These are phyloP conservation scores for Acropora yongei DNA, from an alignment of 64 coral and sea anemone species.

Conservation along the genomic window DNA sequence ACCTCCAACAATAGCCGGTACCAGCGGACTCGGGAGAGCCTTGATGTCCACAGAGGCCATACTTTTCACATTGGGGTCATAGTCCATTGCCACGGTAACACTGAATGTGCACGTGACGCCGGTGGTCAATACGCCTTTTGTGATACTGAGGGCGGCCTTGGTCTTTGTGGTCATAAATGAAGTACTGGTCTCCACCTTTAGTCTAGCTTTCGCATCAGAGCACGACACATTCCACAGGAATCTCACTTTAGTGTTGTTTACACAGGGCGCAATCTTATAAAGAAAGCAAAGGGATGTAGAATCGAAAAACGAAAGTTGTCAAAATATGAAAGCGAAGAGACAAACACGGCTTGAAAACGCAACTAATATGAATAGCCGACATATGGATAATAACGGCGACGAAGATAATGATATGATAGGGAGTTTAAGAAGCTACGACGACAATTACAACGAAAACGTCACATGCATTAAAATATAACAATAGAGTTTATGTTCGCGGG, in stretches of 20 bases:
- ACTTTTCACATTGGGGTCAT: constrained; percentile 35
- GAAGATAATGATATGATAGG: not conserved
- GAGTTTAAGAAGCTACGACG: too few relatives aligned
- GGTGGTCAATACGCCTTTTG: constrained; percentile 24
- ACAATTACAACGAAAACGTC: too few relatives aligned
- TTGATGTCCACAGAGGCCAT: constrained; percentile 30
- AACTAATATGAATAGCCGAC: too few relatives aligned
- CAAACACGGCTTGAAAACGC: too few relatives aligned
- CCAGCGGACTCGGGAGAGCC: constrained; percentile 45
- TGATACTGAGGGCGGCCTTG: constrained; percentile 38
- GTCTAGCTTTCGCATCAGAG: constrained; percentile 28
- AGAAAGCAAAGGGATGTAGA: not conserved
- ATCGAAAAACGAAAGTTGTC: not conserved
- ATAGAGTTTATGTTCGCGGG: too few relatives aligned
- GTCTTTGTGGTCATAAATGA: constrained; percentile 7
- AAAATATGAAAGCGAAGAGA: too few relatives aligned
- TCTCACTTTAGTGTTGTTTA: constrained; percentile 34
- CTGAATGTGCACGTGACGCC: constrained; percentile 50
- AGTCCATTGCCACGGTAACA: constrained; percentile 68
- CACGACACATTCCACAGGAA: constrained; percentile 62
- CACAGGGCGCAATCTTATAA: constrained; percentile 63
- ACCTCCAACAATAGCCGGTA: constrained; percentile 61
- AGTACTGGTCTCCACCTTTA: constrained; percentile 28
- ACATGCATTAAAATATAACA: too few relatives aligned
- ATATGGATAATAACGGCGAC: too few relatives aligned